These are phyloP conservation scores for Mimachlamys varia DNA, from an alignment of 2,888 invertebrate species.

Conservation along the genomic window DNA sequence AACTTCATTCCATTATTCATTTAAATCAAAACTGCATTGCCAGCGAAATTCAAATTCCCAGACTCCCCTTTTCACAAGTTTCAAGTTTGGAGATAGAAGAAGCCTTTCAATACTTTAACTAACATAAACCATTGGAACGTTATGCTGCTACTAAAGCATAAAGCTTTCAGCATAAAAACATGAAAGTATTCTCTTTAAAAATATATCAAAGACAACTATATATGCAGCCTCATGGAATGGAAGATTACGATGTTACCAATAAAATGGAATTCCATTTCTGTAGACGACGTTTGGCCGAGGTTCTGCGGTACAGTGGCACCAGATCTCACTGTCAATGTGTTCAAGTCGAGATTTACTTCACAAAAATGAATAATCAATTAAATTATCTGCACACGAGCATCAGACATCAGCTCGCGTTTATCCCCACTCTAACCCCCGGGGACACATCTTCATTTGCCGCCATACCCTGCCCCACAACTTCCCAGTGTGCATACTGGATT, in stretches of 20 bases:
- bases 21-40: no score
- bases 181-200: not conserved
- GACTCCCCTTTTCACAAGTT: not conserved
- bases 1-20: no score
- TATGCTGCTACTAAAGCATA: not conserved
- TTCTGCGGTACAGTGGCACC: not conserved
- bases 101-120: not conserved
- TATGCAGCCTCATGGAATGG: not conserved
- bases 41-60: not conserved
- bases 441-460: not conserved
- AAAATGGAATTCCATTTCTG: not conserved
- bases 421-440: not conserved
- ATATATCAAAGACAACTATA: not conserved
- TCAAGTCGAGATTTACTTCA: slow-evolving; percentile 28
- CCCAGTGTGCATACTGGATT: not conserved
- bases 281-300: not conserved
- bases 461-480: not conserved
- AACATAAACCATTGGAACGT: not conserved
- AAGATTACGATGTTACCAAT: not conserved
- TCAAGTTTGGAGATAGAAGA: not conserved
- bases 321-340: not conserved
- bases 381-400: slow-evolving; percentile 15
- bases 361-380: slow-evolving; percentile 34
- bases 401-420: not conserved
- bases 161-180: not conserved